Evolutionary conservation across 2,797 vertebrate species (phyloP), one percentile per base, ranked within the genome.

Genomic region (Lindbergichthys nudifrons): DNA sequence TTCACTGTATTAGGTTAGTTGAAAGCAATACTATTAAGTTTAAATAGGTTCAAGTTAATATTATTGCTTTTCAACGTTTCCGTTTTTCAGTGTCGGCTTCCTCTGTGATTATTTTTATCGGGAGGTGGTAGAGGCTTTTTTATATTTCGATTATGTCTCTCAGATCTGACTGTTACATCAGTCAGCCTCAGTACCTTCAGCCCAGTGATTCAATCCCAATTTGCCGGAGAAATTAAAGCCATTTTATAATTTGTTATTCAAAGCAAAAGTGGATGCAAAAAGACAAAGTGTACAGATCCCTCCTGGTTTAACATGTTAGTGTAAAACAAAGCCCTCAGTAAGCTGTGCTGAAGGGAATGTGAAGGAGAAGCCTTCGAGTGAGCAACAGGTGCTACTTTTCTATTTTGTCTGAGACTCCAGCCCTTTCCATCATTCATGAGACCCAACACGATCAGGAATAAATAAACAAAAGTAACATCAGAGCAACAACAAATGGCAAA

Each of bases 301-400:
- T 86, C 66, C 46, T 64, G 63, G 74, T 77, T 80, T 77, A 45
- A 63, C 66, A 48, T 26, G 50, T 69, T 64, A 9, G 66, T 75
- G 57, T 53, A 83, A 81, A 78, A 84, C 61, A 88, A 83, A 84
- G 80, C 84, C 78, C 71, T 82, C 77, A 23, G 84, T 87, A 86
- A 91, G 83, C 84, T 90, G 86, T 81, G 86, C 87, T 74, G 73
- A 89, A 87, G 92, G 93, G 91, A 94, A 94, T 93, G 93, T 91
- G 90, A 89, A 89, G 88, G 92, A 88, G 84, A 89, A 87, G 87
- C 89, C 77, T 89, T 92, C 64, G 51, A 87, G 85, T 82, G 91
- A 86, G 82, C 85, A 85, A 87, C 90, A 86, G 87, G 85, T 90
- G 89, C 81, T 85, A 88, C 88, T 86, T 88, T 86, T 89, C 84